Evolutionary conservation across 1,140 invertebrate species (phyloP), one percentile per base, ranked within the genome.

Genomic region (Colletes gigas): DNA sequence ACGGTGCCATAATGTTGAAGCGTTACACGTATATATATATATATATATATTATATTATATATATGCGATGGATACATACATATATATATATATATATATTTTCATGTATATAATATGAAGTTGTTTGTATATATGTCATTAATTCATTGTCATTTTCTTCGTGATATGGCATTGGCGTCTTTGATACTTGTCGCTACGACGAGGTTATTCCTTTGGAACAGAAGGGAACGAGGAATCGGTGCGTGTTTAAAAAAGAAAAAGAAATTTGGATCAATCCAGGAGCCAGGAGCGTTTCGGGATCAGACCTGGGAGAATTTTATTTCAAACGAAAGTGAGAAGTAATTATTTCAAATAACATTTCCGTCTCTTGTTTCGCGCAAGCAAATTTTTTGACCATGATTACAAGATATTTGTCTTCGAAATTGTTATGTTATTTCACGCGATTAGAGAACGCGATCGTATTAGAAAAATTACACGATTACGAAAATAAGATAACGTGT

Each of bases 41-140:
- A 85, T 86, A 87, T 86, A 89, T 86, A 88, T 88, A 87, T 30
- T 30, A 30, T 30, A 30, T 30, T 83, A 88, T 88, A 84, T 89
- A 89, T 90, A 90, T 86, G 82, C 81, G 85, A 87, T 88, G 84
- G 89, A 89, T 89, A 91, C 84, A 83, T 83, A 85, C 70, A 88
- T 84, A 87, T 85, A 86, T 85, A 86, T 85, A 86, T 86, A 88
- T 91, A 92, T 90, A 88, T 83, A 83, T 83, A 89, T 92, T 90
- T 89, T 90, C 86, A 90, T 92, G 88, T 92, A 92, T 92, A 93
- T 92, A 92, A 90, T 89, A 90, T 91, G 86, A 91, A 92, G 91
- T 93, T 93, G 92, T 92, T 93, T 93, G 91, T 93, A 93, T 93
- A 93, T 93, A 93, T 91, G 89, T 93, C 89, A 88, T 84, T 80